Percentiles rank a stretch among this genome's conserved stretches.
Conservation (phyloP, 2,888 invertebrate species). For the Strigamia maritima region DNA sequence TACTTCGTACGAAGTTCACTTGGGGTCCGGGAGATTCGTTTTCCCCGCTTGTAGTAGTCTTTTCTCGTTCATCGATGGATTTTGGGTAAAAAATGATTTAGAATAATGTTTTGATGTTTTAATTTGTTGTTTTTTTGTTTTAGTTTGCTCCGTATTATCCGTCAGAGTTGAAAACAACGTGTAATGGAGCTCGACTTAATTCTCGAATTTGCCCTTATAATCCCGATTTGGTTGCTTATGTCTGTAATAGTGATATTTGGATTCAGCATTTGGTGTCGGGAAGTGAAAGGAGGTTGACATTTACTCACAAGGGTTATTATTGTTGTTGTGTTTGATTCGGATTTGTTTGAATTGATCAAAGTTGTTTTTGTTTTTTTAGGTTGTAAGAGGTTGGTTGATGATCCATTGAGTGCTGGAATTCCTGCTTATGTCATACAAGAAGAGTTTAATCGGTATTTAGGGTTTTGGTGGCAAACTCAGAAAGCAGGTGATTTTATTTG, state of each 20-base stretch:
- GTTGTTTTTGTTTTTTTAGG: conserved; percentile 48
- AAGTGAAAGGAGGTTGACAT: conserved; percentile 68
- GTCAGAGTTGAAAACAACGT: conserved; percentile 54
- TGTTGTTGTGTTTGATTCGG: background rate
- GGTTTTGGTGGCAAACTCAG: conserved; percentile 96
- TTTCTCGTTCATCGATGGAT: conserved; percentile 62
- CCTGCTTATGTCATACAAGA: conserved; percentile 98
- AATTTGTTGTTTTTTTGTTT: background rate
- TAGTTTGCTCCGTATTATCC: conserved; percentile 49
- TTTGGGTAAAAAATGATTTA: background rate
- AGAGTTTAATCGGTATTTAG: conserved; percentile 92
- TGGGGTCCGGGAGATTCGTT: conserved; percentile 75
- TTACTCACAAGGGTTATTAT: conserved; percentile 62
- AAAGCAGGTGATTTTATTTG: conserved; percentile 48
- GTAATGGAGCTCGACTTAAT: conserved; percentile 66
- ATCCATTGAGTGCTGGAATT: conserved; percentile 86
- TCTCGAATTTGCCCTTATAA: conserved; percentile 80
- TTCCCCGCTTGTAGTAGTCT: conserved; percentile 86
- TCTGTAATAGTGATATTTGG: conserved; percentile 87
- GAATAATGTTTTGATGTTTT: background rate
- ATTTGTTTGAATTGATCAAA: background rate
- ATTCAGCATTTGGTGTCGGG: conserved; percentile 62
- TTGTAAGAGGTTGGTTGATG: conserved; percentile 65
- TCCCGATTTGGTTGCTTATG: conserved; percentile 79
- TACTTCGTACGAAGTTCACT: conserved; percentile 85